Conservation (phyloP, 2,888 invertebrate genomes). For the Thera obeliscata region DNA sequence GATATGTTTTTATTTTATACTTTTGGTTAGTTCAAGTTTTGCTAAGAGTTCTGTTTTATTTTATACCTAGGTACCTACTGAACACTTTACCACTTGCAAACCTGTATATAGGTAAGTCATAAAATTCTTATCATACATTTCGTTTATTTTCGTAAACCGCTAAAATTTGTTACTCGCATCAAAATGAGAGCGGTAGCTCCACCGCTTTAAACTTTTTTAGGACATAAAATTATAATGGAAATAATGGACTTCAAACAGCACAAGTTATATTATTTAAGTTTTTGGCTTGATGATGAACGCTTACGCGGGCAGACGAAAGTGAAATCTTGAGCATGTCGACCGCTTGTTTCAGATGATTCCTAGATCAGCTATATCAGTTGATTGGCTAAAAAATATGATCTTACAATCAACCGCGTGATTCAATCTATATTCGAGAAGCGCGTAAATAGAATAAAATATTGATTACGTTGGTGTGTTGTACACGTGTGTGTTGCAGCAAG, state of each 20-base stretch:
- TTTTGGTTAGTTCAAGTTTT: background rate
- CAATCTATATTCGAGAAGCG: conserved; percentile 22
- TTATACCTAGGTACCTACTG: background rate
- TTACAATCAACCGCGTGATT: conserved; percentile 9
- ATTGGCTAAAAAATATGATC: background rate
- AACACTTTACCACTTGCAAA: background rate
- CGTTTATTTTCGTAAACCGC: background rate
- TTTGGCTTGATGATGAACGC: no score
- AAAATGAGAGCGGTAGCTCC: background rate
- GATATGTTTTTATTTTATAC: no score
- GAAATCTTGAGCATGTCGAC: no score
- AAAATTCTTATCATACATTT: background rate
- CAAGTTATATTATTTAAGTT: no score
- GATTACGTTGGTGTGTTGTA: conserved; percentile 27
- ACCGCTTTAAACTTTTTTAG: no score
- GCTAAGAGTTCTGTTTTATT: background rate
- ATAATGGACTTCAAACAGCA: no score
- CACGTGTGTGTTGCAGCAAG: conserved; percentile 53
- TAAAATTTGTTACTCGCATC: background rate
- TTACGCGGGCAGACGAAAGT: no score
- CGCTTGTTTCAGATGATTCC: no score
- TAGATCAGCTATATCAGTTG: background rate
- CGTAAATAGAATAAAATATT: conserved; percentile 35
- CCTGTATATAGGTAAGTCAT: background rate
- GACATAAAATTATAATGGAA: no score